Base-by-base conservation (phyloP, 2,113 vertebrate species). In the Propithecus coquereli region DNA sequence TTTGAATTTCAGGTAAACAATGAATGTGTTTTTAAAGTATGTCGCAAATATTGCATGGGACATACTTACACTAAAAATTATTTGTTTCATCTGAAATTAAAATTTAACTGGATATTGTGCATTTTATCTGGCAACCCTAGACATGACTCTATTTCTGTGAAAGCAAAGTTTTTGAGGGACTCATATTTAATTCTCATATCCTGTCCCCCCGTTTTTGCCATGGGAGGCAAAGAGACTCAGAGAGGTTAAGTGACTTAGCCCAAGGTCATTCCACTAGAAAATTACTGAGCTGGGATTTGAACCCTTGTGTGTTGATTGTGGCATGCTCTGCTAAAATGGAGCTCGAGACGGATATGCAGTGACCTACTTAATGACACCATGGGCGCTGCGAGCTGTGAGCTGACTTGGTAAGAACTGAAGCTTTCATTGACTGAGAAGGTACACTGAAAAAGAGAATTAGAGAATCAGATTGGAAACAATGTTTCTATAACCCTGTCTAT, bases 51-150 rank as follows among this genome's bases (percentile, higher is more conserved):
- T 86, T 82, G 18, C 16, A 47, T 23, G 20, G 68, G 43, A 59
- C 8, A 70, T 82, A 76, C 8, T 81, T 85, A 59, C 7, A 74
- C 30, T 68, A 81, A 80, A 92, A 96, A 47, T 20, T 54, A 45
- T 30, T 82, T 84, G 10, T 79, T 94, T 83, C n/a, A 57, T 77
- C 43, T 85, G 80, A 90, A 66, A 94, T 94, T 89, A 32, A 59
- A 74, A 50, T 85, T 83, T 91, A 91, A 82, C 74, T 47, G 52
- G 30, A 7, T 32, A 70, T 70, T 45, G 23, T 70, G 11, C 34
- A 52, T 73, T 74, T 86, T 80, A 57, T 81, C 32, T 84, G 70
- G 37, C 68, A 85, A 63, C 13, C 66, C 70, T 76, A 70, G 43
- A 91, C 40, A 37, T 12, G 11, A 86, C 3, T 18, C 43, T 57